Percentiles rank a stretch among this genome's conserved stretches.
These are phyloP conservation scores for Drosophila tsacasi DNA, from an alignment of 1,140 invertebrate species.

Conservation along the genomic window DNA sequence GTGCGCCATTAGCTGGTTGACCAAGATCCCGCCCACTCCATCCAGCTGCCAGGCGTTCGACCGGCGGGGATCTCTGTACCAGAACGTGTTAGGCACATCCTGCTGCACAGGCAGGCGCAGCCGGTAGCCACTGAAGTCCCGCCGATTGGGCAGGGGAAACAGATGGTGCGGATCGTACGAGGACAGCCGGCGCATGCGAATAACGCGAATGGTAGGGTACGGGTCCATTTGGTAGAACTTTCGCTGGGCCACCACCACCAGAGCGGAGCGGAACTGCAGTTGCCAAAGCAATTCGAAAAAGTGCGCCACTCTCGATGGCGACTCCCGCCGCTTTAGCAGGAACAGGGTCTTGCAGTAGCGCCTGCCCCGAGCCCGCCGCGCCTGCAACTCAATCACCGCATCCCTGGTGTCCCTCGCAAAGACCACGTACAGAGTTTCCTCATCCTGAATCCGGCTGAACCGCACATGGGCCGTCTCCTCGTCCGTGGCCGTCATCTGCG, in stretches of 20 bases:
- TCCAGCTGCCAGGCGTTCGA: slow-evolving; percentile 22
- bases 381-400: slow-evolving; percentile 38
- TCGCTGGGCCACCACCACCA: slow-evolving; percentile 45
- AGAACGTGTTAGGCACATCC: slow-evolving; percentile 68
- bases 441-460: slow-evolving; percentile 36
- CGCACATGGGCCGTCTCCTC: not conserved
- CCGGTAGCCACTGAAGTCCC: slow-evolving; percentile 53
- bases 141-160: slow-evolving; percentile 34
- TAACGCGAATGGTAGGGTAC: slow-evolving; percentile 52
- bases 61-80: slow-evolving; percentile 25
- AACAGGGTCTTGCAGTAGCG: slow-evolving; percentile 55
- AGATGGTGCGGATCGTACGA: slow-evolving; percentile 20
- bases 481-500: slow-evolving; percentile 47
- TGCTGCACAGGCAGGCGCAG: slow-evolving; percentile 59
- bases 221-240: slow-evolving; percentile 68
- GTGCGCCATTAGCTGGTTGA: slow-evolving; percentile 48
- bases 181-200: slow-evolving; percentile 16
- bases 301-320: not conserved
- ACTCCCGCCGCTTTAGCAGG: slow-evolving; percentile 11
- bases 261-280: slow-evolving; percentile 54
- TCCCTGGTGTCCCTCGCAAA: slow-evolving; percentile 54
- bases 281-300: slow-evolving; percentile 57
- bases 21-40: slow-evolving; percentile 52
- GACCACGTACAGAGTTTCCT: slow-evolving; percentile 51
- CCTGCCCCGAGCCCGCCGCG: slow-evolving; percentile 36